phyloP scores from a whole-genome alignment of 2,888 invertebrate species.

The Pinctada fucata region DNA sequence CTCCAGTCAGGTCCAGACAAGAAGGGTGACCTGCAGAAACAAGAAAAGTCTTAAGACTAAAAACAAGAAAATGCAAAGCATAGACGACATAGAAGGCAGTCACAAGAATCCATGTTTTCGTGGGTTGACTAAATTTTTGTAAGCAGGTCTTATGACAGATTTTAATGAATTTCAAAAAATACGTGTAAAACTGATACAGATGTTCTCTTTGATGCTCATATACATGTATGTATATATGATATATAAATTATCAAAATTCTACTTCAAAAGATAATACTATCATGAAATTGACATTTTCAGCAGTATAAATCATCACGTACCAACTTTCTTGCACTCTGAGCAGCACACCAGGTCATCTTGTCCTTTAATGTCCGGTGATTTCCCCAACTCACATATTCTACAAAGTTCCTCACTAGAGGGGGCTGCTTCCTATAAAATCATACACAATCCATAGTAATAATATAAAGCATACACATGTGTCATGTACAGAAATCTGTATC shows the following conservation, averaged over 20 bases:
- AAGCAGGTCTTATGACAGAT: too few relatives aligned
- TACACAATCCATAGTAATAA: not conserved
- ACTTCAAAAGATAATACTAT: too few relatives aligned
- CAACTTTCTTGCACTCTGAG: slow-evolving; percentile 81
- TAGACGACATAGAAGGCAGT: not conserved
- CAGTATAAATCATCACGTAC: slow-evolving; percentile 72
- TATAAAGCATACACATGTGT: not conserved
- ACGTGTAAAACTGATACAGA: too few relatives aligned
- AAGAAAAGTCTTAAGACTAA: not conserved
- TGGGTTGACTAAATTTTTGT: too few relatives aligned
- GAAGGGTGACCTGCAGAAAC: slow-evolving; percentile 83
- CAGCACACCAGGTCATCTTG: slow-evolving; percentile 79
- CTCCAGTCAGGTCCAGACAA: slow-evolving; percentile 89
- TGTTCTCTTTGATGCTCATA: too few relatives aligned
- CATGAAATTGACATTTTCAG: too few relatives aligned
- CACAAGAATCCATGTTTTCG: slow-evolving; percentile 13
- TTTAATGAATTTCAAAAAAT: too few relatives aligned
- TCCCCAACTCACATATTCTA: slow-evolving; percentile 31
- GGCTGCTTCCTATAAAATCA: slow-evolving; percentile 19
- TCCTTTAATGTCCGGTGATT: slow-evolving; percentile 40
- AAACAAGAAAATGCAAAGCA: not conserved
- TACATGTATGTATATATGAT: too few relatives aligned
- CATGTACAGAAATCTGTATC: not conserved
- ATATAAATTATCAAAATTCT: too few relatives aligned
- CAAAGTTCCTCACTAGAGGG: slow-evolving; percentile 15